phyloP scores from a whole-genome alignment of 2,888 invertebrate species.

The Acanthacorydalis orientalis region DNA sequence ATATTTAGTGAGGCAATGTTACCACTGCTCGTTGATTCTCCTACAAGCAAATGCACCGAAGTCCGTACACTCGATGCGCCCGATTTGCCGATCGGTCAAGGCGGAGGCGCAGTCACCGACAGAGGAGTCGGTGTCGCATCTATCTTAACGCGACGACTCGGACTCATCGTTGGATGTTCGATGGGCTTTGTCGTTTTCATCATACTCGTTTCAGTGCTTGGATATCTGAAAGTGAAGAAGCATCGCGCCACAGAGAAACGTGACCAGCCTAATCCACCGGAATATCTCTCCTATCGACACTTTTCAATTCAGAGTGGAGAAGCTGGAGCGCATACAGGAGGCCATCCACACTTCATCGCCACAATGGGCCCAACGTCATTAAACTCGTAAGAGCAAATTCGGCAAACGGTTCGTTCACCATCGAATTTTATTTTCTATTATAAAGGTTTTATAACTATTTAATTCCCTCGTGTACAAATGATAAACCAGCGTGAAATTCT shows the following conservation, averaged over 20 bases:
- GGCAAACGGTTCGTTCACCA: no score
- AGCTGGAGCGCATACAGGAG: slow-evolving; percentile 17
- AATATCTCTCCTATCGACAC: slow-evolving; percentile 65
- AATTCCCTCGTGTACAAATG: no score
- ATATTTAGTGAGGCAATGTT: slow-evolving; percentile 36
- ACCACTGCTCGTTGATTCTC: slow-evolving; percentile 46
- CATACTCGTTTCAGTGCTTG: slow-evolving; percentile 65
- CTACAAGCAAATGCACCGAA: slow-evolving; percentile 60
- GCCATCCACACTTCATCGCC: slow-evolving; percentile 26
- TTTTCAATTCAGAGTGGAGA: slow-evolving; percentile 54
- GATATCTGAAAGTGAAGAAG: slow-evolving; percentile 73
- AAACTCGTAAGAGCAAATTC: no score
- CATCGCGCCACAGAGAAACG: slow-evolving; percentile 59
- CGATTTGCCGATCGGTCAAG: slow-evolving; percentile 13
- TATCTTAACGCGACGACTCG: slow-evolving; percentile 62
- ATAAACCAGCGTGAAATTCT: no score
- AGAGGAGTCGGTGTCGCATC: slow-evolving; percentile 45
- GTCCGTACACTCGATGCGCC: slow-evolving; percentile 58
- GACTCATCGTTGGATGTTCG: slow-evolving; percentile 72
- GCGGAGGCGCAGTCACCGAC: slow-evolving; percentile 18
- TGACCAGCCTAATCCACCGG: slow-evolving; percentile 54
- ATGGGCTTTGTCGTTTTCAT: slow-evolving; percentile 76
- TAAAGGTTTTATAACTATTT: no score
- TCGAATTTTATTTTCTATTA: no score
- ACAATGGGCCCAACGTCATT: slow-evolving; percentile 21